These are phyloP conservation scores for Trachelus tabidus DNA, from an alignment of 2,888 invertebrate species.

Conservation along the genomic window DNA sequence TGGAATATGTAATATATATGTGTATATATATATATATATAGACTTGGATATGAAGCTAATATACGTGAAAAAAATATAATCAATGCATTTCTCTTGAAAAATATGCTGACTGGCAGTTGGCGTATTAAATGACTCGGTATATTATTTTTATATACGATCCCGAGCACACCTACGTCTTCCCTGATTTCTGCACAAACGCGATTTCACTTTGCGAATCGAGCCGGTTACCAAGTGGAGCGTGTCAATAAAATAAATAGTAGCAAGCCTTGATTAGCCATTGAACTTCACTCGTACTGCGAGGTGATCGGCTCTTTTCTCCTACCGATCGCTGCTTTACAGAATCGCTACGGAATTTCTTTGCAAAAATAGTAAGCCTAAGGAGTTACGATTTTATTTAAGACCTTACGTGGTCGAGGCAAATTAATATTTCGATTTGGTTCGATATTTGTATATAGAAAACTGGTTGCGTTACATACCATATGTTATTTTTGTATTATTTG, in stretches of 20 bases:
- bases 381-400: neutral
- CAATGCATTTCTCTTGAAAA: neutral
- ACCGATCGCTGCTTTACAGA: neutral
- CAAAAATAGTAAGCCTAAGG: neutral
- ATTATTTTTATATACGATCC: neutral
- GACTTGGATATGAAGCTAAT: neutral
- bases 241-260: constrained; percentile 43
- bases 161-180: neutral
- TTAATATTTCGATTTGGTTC: neutral
- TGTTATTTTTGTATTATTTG: neutral
- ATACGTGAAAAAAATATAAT: neutral
- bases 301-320: neutral
- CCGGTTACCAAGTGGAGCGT: constrained; percentile 42
- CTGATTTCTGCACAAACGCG: neutral
- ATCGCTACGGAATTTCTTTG: neutral
- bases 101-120: neutral
- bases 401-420: neutral
- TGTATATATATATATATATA: neutral
- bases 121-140: neutral
- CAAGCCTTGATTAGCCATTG: constrained; percentile 40
- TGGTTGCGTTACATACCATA: neutral
- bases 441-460: neutral
- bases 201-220: constrained; percentile 8
- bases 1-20: neutral
- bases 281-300: constrained; percentile 33